phyloP scores from a whole-genome alignment of 1,140 invertebrate genomes.

The Andricus grossulariae region DNA sequence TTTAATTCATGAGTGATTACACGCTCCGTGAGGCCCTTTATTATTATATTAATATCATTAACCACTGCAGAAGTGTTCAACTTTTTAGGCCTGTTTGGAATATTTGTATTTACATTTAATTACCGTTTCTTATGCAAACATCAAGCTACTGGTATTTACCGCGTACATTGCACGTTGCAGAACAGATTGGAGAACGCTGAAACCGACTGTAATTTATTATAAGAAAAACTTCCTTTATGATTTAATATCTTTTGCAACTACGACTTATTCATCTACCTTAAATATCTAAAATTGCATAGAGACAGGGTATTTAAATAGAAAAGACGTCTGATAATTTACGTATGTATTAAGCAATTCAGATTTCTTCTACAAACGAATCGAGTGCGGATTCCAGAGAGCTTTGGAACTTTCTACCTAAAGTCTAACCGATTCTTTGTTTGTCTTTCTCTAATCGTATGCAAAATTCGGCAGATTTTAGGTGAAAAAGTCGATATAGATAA shows the following conservation, averaged over 20 bases:
- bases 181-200: not conserved
- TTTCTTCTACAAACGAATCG: slow-evolving; percentile 15
- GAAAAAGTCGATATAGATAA: not conserved
- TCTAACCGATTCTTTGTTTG: not conserved
- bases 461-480: not conserved
- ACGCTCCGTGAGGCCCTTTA: not conserved
- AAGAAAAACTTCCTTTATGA: not conserved
- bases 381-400: not conserved
- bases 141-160: not conserved
- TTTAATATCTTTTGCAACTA: not conserved
- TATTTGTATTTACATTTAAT: slow-evolving; percentile 18
- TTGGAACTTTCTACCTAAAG: not conserved
- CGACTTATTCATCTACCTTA: not conserved
- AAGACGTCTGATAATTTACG: not conserved
- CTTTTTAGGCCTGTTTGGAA: not conserved
- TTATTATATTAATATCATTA: not conserved
- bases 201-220: not conserved
- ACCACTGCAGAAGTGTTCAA: not conserved
- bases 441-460: not conserved
- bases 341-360: slow-evolving; percentile 18
- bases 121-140: slow-evolving; percentile 12
- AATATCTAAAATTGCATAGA: not conserved
- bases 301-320: not conserved
- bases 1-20: slow-evolving; percentile 21
- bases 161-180: not conserved